A percentile compares a stretch with the other conserved stretches of the same genome.
Evolutionary conservation across 2,113 vertebrate species (phyloP).

Genomic region (Colossoma macropomum): DNA sequence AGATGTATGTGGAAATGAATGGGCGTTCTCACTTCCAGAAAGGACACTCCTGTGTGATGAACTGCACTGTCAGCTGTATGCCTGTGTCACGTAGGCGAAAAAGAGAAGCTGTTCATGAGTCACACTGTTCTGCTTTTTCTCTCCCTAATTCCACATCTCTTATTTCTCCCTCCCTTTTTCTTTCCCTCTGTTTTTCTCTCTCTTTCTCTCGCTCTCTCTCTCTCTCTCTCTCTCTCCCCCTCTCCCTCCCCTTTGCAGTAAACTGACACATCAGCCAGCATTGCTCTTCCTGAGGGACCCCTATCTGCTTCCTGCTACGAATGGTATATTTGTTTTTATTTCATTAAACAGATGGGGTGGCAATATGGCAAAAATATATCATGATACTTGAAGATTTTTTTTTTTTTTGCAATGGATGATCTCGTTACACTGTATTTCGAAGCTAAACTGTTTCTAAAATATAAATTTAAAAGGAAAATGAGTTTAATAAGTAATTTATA

Average conservation of each 20-base stretch:
- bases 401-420: too few relatives aligned
- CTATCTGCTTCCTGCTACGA: conserved; percentile 90
- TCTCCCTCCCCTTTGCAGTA: conserved; percentile 81
- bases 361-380: too few relatives aligned
- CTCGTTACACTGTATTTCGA: too few relatives aligned
- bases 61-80: conserved; percentile 32
- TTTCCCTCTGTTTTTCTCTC: neutral
- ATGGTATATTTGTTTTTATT: conserved; percentile 78
- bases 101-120: conserved; percentile 16
- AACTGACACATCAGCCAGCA: conserved; percentile 98
- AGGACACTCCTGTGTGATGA: conserved; percentile 10
- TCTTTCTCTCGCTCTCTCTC: neutral
- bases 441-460: too few relatives aligned
- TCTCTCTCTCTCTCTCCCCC: neutral
- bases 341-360: too few relatives aligned
- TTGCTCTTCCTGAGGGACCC: conserved; percentile 96
- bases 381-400: too few relatives aligned
- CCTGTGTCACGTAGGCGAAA: conserved; percentile 3
- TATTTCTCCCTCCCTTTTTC: neutral
- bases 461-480: too few relatives aligned
- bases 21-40: conserved; percentile 12
- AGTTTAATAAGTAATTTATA: too few relatives aligned
- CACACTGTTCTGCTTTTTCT: neutral
- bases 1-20: conserved; percentile 16
- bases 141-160: neutral